Percentiles rank a stretch among this genome's conserved stretches.
phyloP scores from a whole-genome alignment of 2,888 invertebrate genomes.

The Andrena praecox region DNA sequence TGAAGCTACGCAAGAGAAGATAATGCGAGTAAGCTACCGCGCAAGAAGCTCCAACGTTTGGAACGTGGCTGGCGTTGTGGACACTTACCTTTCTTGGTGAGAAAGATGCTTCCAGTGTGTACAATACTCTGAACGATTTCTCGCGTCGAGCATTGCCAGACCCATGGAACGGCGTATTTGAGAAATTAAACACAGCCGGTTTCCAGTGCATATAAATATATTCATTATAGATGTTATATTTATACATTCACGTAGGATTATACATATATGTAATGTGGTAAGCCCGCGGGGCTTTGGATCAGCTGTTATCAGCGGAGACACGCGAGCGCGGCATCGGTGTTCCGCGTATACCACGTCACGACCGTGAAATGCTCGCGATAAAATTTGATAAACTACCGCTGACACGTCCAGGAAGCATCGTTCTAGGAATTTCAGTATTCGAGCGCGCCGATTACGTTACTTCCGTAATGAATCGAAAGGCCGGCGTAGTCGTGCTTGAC shows the following conservation, averaged over 20 bases:
- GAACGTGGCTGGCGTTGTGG: constrained; percentile 56
- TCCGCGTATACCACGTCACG: background rate
- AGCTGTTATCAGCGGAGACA: constrained; percentile 34
- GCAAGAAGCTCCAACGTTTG: constrained; percentile 35
- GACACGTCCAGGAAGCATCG: constrained; percentile 10
- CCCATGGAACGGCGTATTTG: constrained; percentile 77
- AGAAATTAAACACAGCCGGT: constrained; percentile 78
- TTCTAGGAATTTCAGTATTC: constrained; percentile 39
- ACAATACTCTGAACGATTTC: constrained; percentile 64
- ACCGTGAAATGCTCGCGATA: too few relatives aligned
- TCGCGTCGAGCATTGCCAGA: constrained; percentile 57
- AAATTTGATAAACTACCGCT: too few relatives aligned
- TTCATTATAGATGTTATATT: constrained; percentile 66
- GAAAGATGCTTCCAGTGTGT: constrained; percentile 81
- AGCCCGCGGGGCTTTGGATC: constrained; percentile 34
- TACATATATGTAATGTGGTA: constrained; percentile 52
- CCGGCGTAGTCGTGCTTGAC: constrained; percentile 64
- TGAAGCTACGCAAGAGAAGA: background rate
- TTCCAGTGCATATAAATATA: constrained; percentile 64
- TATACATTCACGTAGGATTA: constrained; percentile 66
- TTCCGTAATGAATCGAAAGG: constrained; percentile 76
- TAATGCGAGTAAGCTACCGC: background rate
- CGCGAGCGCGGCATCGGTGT: constrained; percentile 5
- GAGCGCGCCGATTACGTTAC: constrained; percentile 60
- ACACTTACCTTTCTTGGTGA: constrained; percentile 80